phyloP scores from a whole-genome alignment of 2,888 invertebrate species.

The Lucinisca nassula region DNA sequence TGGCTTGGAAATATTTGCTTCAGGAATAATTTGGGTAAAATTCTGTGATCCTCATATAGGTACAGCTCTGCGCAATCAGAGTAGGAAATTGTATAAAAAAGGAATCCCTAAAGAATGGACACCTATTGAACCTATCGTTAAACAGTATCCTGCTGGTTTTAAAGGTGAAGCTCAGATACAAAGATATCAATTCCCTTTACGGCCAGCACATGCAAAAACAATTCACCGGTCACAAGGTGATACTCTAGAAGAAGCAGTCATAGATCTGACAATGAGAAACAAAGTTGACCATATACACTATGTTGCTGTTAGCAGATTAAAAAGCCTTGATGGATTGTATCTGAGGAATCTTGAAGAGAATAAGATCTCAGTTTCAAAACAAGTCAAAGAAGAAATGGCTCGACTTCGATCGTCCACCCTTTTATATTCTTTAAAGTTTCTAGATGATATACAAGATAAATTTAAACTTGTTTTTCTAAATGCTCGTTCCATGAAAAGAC shows the following conservation, averaged over 20 bases:
- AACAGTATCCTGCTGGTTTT: conserved; percentile 43
- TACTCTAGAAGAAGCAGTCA: conserved; percentile 55
- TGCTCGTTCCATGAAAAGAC: no score
- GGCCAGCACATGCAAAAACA: conserved; percentile 61
- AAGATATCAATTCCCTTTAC: conserved; percentile 64
- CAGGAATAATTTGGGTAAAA: conserved; percentile 58
- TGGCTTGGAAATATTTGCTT: background rate
- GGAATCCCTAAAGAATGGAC: conserved; percentile 51
- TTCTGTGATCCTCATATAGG: conserved; percentile 51
- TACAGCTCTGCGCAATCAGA: conserved; percentile 3
- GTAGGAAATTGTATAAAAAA: conserved; percentile 24
- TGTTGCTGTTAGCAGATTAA: conserved; percentile 63
- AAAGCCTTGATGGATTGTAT: conserved; percentile 49
- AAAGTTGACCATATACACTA: conserved; percentile 63
- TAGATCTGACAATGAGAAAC: conserved; percentile 55
- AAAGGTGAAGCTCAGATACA: conserved; percentile 44
- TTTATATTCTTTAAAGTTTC: no score
- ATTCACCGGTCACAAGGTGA: conserved; percentile 62
- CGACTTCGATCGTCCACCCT: conserved; percentile 10
- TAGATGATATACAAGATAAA: no score
- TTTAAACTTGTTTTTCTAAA: no score
- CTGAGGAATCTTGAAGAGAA: conserved; percentile 52
- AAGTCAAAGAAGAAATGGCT: conserved; percentile 50
- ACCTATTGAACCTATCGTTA: conserved; percentile 40
- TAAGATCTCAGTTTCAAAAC: conserved; percentile 38